phyloP scores from a whole-genome alignment of 2,888 invertebrate genomes.

The Catotricha subobsoleta region DNA sequence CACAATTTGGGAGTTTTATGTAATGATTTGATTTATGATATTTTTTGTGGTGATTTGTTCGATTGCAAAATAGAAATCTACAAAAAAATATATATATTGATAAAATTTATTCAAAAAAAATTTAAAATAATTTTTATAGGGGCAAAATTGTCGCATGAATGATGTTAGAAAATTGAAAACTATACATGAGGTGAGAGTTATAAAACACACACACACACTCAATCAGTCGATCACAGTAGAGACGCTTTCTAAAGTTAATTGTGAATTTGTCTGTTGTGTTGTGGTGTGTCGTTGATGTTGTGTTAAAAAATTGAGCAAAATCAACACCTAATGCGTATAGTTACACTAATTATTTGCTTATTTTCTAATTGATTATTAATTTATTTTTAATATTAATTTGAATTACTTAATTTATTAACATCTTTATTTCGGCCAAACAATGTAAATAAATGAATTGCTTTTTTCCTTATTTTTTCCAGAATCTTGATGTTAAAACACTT shows the following conservation, averaged over 20 bases:
- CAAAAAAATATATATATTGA: not conserved
- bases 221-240: not conserved
- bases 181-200: conserved; percentile 27
- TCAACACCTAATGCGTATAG: not conserved
- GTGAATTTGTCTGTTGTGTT: not conserved
- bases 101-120: not conserved
- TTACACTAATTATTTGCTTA: conserved; percentile 3
- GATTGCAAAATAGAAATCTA: too few species aligned
- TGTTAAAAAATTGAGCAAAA: too few species aligned
- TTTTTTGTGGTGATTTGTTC: not conserved
- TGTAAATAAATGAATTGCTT: too few species aligned
- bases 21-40: not conserved
- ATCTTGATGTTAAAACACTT: too few species aligned
- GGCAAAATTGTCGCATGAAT: conserved; percentile 17
- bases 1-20: too few species aligned
- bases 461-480: too few species aligned
- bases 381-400: too few species aligned
- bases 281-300: too few species aligned
- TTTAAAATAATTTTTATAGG: conserved; percentile 2
- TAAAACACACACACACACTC: not conserved
- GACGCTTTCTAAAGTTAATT: not conserved
- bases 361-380: not conserved
- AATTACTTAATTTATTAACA: too few species aligned
- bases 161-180: conserved; percentile 25
- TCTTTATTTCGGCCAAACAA: too few species aligned